A percentile compares a stretch with the other conserved stretches of the same genome.
These are phyloP conservation scores for Sepioteuthis lessoniana DNA, from an alignment of 2,888 invertebrate genomes.

Conservation along the genomic window DNA sequence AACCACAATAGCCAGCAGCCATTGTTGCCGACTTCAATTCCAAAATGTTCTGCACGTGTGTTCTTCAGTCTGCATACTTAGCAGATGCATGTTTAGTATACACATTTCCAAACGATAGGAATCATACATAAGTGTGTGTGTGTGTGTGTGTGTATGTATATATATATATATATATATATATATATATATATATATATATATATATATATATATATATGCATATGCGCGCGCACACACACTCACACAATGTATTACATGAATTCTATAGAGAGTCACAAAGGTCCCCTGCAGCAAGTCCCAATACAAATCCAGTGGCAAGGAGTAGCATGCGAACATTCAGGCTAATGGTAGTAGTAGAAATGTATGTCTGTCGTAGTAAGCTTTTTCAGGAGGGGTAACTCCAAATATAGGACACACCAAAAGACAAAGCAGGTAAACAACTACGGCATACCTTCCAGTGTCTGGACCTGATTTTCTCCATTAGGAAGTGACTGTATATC, in stretches of 20 bases:
- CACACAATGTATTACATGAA: neutral
- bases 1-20: constrained; percentile 26
- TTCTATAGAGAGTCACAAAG: constrained; percentile 42
- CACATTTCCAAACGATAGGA: neutral
- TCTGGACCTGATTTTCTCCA: constrained; percentile 47
- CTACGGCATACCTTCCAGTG: constrained; percentile 48
- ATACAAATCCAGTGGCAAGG: constrained; percentile 45
- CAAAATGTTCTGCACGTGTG: constrained; percentile 45
- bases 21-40: constrained; percentile 40
- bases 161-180: neutral
- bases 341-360: constrained; percentile 46
- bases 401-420: constrained; percentile 49
- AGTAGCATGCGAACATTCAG: constrained; percentile 49
- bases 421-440: constrained; percentile 48
- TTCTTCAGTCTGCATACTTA: constrained; percentile 45
- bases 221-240: neutral
- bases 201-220: neutral
- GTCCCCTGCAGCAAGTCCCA: constrained; percentile 47
- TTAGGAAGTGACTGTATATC: constrained; percentile 48
- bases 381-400: constrained; percentile 47
- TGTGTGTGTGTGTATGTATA: neutral
- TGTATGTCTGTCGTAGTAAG: constrained; percentile 48
- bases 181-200: neutral
- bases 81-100: constrained; percentile 37
- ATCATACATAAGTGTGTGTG: neutral